Percentiles rank a stretch among this genome's conserved stretches.
These are phyloP conservation scores for Xestobium rufovillosum DNA, from an alignment of 2,888 invertebrate species.

Conservation along the genomic window DNA sequence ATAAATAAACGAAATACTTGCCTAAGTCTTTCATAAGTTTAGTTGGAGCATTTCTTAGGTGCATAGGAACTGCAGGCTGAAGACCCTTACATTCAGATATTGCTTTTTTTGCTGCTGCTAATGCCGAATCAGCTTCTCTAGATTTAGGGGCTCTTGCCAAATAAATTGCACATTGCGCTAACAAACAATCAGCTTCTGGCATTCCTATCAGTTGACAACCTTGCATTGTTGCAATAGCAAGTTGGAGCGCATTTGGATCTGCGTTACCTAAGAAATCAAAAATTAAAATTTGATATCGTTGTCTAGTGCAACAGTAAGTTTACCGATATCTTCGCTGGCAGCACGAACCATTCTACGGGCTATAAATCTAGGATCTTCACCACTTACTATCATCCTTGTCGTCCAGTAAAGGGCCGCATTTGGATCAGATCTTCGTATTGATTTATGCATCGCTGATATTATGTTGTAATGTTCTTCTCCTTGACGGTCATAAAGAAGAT, in stretches of 20 bases:
- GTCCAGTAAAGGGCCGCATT: slow-evolving; percentile 80
- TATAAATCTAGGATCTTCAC: slow-evolving; percentile 73
- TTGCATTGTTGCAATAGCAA: slow-evolving; percentile 68
- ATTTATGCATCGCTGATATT: slow-evolving; percentile 77
- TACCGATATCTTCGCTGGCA: slow-evolving; percentile 74
- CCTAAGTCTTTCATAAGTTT: slow-evolving; percentile 69
- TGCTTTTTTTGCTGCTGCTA: slow-evolving; percentile 50
- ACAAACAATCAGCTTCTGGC: slow-evolving; percentile 72
- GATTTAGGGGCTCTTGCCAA: slow-evolving; percentile 73
- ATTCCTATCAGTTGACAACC: slow-evolving; percentile 73
- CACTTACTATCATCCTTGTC: slow-evolving; percentile 67
- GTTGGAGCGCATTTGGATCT: slow-evolving; percentile 55
- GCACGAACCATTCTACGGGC: slow-evolving; percentile 66
- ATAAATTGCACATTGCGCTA: slow-evolving; percentile 71
- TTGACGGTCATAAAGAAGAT: slow-evolving; percentile 67
- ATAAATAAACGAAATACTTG: slow-evolving; percentile 35
- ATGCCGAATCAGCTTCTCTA: slow-evolving; percentile 49
- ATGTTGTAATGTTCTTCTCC: slow-evolving; percentile 81
- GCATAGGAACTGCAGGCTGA: slow-evolving; percentile 67
- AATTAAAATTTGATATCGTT: too few relatives aligned
- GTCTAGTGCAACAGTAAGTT: too few relatives aligned
- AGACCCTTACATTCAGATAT: slow-evolving; percentile 58
- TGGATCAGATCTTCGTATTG: slow-evolving; percentile 70
- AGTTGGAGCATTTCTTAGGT: slow-evolving; percentile 74
- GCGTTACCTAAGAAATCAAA: slow-evolving; percentile 50